Base-by-base conservation (phyloP, 92 coral and sea anemone species). In the Palythoa grandiflora region DNA sequence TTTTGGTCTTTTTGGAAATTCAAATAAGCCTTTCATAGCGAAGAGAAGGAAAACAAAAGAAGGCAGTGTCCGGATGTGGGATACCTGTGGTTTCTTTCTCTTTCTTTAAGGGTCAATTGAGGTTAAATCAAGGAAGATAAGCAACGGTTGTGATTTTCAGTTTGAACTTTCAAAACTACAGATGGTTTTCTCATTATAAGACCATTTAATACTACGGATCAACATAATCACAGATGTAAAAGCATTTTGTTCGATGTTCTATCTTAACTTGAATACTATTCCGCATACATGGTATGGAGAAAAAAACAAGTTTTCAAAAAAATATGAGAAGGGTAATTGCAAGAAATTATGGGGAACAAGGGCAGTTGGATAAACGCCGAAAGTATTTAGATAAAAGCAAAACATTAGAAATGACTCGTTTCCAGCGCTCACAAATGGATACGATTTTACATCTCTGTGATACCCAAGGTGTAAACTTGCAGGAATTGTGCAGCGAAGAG, bases 381-480 rank as follows among this genome's bases (percentile, higher is more conserved):
- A 81, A 81, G 59, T 81, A 66, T 81, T 66, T 81, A 37, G 86
- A 81, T 48, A 81, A 68, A 81, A 81, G 86, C 44, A 81, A 81
- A 81, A 44, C 86, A 47, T 6, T 68, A 21, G 75, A 81, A 52
- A 65, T 65, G 40, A 47, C 44, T 66, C 76, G 75, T 38, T 47
- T 81, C 44, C 86, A 47, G 38, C 86, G 75, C 28, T 65, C 75
- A 21, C 86, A 81, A 63, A 81, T 81, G 86, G 86, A 81, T 81
- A 81, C 86, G 38, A 81, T 81, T 28, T 66, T 81, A 37, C 86
- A 13, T 20, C 86, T 81, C 21, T 81, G 86, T 44, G 75, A 66
- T 38, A 81, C 86, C 7, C 86, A 66, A 66, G 86, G 86, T 47
- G 75, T 81, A 74, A 36, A 81, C 40, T 81, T 81, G 75, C 47